phyloP scores from a whole-genome alignment of 92 coral and sea anemone genomes.

The Bergia puertoricense region DNA sequence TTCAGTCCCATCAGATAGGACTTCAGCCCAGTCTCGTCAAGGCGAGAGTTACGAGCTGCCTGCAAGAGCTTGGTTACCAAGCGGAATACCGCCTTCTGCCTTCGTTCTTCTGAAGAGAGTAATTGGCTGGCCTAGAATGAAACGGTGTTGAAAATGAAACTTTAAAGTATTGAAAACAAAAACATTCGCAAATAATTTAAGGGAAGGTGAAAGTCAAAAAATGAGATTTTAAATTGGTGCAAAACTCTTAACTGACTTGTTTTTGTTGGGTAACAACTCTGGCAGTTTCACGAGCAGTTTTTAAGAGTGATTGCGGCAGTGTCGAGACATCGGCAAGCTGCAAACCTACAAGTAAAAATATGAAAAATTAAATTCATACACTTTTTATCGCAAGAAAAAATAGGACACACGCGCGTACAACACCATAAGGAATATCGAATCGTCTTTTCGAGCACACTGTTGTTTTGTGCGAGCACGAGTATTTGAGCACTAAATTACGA shows the following conservation, averaged over 20 bases:
- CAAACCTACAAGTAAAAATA: constrained; percentile 55
- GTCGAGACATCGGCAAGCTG: constrained; percentile 95
- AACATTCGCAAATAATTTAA: not conserved
- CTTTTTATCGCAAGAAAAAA: too few relatives aligned
- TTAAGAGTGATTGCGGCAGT: constrained; percentile 74
- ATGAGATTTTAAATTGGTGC: not conserved
- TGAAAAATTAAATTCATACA: too few relatives aligned
- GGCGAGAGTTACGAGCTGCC: constrained; percentile 90
- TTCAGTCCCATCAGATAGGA: constrained; percentile 81
- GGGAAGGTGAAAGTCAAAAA: not conserved
- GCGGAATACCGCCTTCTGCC: constrained; percentile 87
- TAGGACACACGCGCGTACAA: too few relatives aligned
- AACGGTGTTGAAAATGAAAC: not conserved
- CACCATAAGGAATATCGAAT: too few relatives aligned
- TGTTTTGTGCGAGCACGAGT: too few relatives aligned
- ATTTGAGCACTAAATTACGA: too few relatives aligned
- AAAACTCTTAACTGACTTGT: constrained; percentile 54
- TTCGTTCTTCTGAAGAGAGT: constrained; percentile 74
- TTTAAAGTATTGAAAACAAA: not conserved
- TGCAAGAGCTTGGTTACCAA: constrained; percentile 89
- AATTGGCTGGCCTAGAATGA: constrained; percentile 55
- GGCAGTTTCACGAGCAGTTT: constrained; percentile 79
- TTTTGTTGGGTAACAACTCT: constrained; percentile 61
- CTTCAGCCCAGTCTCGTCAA: constrained; percentile 83
- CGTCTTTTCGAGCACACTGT: too few relatives aligned